A percentile compares a stretch with the other conserved stretches of the same genome.
Conservation (phyloP, 2,888 invertebrate species). For the Orthosia incerta region DNA sequence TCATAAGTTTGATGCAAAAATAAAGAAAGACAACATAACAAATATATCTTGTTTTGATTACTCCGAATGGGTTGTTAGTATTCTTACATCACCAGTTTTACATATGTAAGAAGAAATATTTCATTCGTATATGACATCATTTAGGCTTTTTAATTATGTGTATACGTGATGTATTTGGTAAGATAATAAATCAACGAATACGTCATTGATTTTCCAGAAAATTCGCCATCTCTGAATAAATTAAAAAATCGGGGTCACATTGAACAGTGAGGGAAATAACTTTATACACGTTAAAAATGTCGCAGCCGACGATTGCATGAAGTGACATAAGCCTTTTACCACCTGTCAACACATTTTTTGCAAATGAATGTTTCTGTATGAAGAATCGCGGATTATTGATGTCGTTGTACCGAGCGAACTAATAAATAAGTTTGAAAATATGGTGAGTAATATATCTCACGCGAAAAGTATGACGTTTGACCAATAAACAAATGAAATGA, state of each 20-base stretch:
- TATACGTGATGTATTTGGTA: slow-evolving; percentile 58
- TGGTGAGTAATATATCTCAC: slow-evolving; percentile 31
- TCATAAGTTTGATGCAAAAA: slow-evolving; percentile 30
- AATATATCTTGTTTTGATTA: slow-evolving; percentile 37
- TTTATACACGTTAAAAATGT: slow-evolving; percentile 62
- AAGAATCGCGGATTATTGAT: slow-evolving; percentile 44
- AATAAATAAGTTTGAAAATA: slow-evolving; percentile 38
- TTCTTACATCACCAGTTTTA: slow-evolving; percentile 47
- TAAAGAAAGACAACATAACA: slow-evolving; percentile 41
- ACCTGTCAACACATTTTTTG: slow-evolving; percentile 65
- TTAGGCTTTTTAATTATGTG: slow-evolving; percentile 62
- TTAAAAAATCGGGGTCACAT: slow-evolving; percentile 71
- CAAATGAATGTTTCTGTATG: slow-evolving; percentile 40
- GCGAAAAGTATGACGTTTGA: slow-evolving; percentile 12
- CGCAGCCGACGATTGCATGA: slow-evolving; percentile 50
- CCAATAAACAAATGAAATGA: slow-evolving; percentile 20
- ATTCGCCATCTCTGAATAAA: slow-evolving; percentile 58
- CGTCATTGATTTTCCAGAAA: slow-evolving; percentile 69
- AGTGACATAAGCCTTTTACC: slow-evolving; percentile 60
- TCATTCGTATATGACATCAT: slow-evolving; percentile 59
- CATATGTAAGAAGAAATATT: slow-evolving; percentile 52
- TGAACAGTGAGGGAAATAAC: slow-evolving; percentile 64
- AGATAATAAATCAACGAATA: slow-evolving; percentile 66
- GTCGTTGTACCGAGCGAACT: slow-evolving; percentile 28
- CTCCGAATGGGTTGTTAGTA: slow-evolving; percentile 46